These are phyloP conservation scores for Sebastes oblongus DNA, from an alignment of 2,797 vertebrate genomes.

Conservation along the genomic window DNA sequence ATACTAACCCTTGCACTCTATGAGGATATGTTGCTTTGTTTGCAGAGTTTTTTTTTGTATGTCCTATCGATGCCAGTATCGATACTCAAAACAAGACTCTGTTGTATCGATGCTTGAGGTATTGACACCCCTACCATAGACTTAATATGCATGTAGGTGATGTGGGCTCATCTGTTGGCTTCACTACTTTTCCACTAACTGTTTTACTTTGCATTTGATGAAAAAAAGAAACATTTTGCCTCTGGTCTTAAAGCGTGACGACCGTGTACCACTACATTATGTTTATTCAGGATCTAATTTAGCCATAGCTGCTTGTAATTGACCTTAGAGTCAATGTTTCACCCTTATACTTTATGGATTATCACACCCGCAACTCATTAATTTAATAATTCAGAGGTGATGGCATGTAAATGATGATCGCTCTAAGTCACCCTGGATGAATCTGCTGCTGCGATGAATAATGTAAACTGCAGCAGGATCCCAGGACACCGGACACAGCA, in stretches of 20 bases:
- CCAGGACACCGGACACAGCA: constrained; percentile 42
- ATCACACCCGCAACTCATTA: constrained; percentile 53
- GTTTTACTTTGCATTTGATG: neutral
- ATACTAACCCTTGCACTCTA: accelerated
- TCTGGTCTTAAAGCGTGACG: neutral
- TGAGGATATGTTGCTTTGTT: neutral
- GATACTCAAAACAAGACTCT: neutral
- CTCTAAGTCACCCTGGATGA: constrained; percentile 70
- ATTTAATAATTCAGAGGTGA: constrained; percentile 74
- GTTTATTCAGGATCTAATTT: constrained; percentile 17
- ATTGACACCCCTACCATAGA: neutral
- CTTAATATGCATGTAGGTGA: neutral
- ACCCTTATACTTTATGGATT: constrained; percentile 51
- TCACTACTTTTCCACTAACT: neutral
- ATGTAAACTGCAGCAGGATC: constrained; percentile 58
- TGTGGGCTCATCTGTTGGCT: neutral
- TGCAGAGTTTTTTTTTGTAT: too few species aligned
- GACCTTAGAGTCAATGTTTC: constrained; percentile 42
- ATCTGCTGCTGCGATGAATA: constrained; percentile 67
- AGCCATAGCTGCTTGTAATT: neutral
- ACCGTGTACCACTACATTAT: neutral
- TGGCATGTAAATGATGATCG: constrained; percentile 69
- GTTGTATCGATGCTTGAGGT: neutral
- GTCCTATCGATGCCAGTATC: neutral
- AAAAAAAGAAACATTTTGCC: neutral